Base-by-base conservation (phyloP, 2,113 vertebrate species). In the Brachyhypopomus occidentalis region DNA sequence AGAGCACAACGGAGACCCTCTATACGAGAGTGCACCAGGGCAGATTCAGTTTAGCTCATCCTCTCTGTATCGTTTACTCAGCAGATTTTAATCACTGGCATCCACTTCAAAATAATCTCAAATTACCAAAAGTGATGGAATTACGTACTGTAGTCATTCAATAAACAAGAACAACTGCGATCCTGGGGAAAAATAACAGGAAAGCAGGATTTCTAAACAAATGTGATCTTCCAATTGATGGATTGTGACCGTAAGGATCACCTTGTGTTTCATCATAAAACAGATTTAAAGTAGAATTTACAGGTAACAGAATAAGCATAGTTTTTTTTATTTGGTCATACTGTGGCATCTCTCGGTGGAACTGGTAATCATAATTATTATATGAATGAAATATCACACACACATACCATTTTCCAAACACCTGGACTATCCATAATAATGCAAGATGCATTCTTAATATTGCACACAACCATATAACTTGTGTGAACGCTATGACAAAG, bases 71-170 rank as follows among this genome's bases (percentile, higher is more conserved):
- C 41, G 2, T 70, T 78, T 38, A 69, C 66, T 69, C 70, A 60
- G 64, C 36, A 55, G 74, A 76, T 71, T 58, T 79, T 41, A 36
- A 60, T 79, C 52, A 38, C 22, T 45, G 17, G n/a, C 52, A 79
- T 79, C 38, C 34, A 58, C 34, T 55, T 60, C n/a, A 59, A 71
- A 79, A 41, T 64, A 78, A 78, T 25, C 20, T 7, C 30, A 69
- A 20, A 69, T 38, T 38, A 36, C 77, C 77, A 78, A 58, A 41
- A 59, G 34, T 72, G 23, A 79, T 79, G 36, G 38, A 66, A 72
- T 72, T 60, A 71, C 55, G 60, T 69, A 55, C 2, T 71, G 52
- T 2, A 45, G 52, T 66, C 27, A 20, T 4, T 30, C 20, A 14
- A 34, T 25, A 2, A 60, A 72, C 34, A 70, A 41, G 14, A n/a